These are phyloP conservation scores for Euplexia lucipara DNA, from an alignment of 2,888 invertebrate genomes.

Conservation along the genomic window DNA sequence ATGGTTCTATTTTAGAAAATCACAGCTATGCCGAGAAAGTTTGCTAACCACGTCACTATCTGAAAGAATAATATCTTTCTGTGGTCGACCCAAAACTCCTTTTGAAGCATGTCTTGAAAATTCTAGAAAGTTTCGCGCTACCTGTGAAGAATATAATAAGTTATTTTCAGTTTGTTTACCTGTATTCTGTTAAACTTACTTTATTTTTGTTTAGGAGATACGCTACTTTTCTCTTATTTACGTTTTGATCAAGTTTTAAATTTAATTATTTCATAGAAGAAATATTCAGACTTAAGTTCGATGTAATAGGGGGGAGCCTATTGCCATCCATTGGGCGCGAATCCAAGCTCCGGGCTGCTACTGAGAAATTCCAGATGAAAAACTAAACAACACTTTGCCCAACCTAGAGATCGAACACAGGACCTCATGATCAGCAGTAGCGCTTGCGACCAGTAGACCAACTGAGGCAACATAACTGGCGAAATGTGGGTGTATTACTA, in stretches of 20 bases:
- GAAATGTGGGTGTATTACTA: too few relatives aligned
- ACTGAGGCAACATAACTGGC: too few relatives aligned
- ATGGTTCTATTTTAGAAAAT: slow-evolving; percentile 10
- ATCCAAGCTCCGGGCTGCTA: too few relatives aligned
- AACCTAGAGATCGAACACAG: too few relatives aligned
- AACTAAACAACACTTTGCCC: too few relatives aligned
- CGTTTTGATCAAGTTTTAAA: background rate
- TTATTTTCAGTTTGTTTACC: slow-evolving; percentile 4
- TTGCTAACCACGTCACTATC: background rate
- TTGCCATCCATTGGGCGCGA: too few relatives aligned
- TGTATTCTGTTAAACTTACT: background rate
- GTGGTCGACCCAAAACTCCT: slow-evolving; percentile 17
- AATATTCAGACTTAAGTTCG: too few relatives aligned
- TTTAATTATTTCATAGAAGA: slow-evolving; percentile 24
- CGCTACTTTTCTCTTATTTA: background rate
- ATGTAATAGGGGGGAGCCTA: too few relatives aligned
- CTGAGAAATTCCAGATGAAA: too few relatives aligned
- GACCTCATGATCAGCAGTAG: too few relatives aligned
- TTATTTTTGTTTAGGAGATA: background rate
- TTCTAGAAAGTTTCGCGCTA: slow-evolving; percentile 21
- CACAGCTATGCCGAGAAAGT: slow-evolving; percentile 14
- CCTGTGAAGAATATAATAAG: slow-evolving; percentile 30
- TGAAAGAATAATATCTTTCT: slow-evolving; percentile 14
- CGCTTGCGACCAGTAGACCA: too few relatives aligned
- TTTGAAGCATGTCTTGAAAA: slow-evolving; percentile 24